Conservation (phyloP, 2,797 vertebrate species). For the Acanthornis magna region DNA sequence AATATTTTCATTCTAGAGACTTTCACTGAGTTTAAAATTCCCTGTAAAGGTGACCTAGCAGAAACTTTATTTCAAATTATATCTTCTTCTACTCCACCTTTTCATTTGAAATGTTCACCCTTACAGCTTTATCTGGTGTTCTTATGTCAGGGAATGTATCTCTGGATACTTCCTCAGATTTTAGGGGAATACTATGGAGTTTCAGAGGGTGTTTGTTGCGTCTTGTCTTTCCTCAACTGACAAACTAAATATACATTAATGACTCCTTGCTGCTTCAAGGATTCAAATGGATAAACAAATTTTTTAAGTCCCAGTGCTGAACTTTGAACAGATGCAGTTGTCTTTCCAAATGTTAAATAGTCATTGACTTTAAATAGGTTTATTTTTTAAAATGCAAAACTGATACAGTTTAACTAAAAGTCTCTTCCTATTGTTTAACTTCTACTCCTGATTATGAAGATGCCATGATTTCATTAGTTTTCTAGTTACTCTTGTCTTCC, state of each 20-base stretch:
- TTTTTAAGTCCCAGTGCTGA: background rate
- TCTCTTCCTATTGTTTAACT: background rate
- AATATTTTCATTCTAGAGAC: background rate
- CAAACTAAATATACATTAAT: background rate
- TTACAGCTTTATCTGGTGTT: background rate
- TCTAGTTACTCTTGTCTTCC: background rate
- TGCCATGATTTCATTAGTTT: slow-evolving; percentile 5
- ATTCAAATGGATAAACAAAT: slow-evolving; percentile 22
- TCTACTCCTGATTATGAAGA: background rate
- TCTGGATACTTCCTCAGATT: background rate
- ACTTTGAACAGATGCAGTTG: background rate
- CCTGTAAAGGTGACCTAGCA: background rate
- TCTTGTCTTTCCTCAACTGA: background rate
- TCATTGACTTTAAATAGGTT: background rate
- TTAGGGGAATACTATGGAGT: background rate
- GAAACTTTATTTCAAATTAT: background rate
- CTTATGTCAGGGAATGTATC: background rate
- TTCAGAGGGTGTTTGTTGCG: background rate
- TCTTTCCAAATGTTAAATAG: slow-evolving; percentile 4
- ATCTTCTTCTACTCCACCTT: background rate
- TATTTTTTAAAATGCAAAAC: slow-evolving; percentile 27
- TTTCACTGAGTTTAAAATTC: background rate
- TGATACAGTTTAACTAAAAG: background rate
- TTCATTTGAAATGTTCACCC: background rate
- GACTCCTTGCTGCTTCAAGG: background rate